Conservation (phyloP, 2,797 vertebrate genomes). For the Nyctibius grandis region DNA sequence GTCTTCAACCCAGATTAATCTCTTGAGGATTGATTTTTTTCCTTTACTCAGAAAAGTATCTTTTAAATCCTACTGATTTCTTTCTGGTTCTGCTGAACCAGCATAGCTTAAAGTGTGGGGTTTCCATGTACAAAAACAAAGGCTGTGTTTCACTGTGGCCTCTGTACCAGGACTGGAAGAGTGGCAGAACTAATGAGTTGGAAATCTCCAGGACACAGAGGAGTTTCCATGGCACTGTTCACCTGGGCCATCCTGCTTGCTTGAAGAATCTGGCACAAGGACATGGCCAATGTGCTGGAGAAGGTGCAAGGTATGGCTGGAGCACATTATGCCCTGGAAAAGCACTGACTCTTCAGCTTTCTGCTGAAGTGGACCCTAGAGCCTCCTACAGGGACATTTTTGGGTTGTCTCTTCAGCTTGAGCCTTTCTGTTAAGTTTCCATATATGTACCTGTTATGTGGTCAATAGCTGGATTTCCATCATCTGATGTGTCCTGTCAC, state of each 20-base stretch:
- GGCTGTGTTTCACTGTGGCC: neutral
- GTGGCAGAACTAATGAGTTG: neutral
- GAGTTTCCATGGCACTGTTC: neutral
- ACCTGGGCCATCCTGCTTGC: neutral
- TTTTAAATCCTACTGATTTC: neutral
- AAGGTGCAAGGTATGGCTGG: neutral
- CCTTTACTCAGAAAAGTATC: neutral
- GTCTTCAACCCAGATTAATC: neutral
- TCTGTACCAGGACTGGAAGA: neutral
- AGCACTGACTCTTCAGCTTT: neutral
- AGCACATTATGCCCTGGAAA: neutral
- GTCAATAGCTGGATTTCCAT: neutral
- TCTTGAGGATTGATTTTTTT: neutral
- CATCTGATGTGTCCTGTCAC: neutral
- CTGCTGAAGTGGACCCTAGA: neutral
- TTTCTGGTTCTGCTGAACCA: neutral
- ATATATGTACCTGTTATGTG: neutral
- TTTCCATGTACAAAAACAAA: neutral
- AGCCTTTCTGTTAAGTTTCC: neutral
- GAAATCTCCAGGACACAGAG: neutral
- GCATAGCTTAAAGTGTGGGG: neutral
- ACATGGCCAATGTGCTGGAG: neutral
- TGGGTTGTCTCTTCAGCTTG: neutral
- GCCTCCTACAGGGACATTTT: neutral
- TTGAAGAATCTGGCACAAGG: neutral